A percentile compares a stretch with the other conserved stretches of the same genome.
Evolutionary conservation across 2,113 vertebrate species (phyloP).

Genomic region (Xyrauchen texanus): DNA sequence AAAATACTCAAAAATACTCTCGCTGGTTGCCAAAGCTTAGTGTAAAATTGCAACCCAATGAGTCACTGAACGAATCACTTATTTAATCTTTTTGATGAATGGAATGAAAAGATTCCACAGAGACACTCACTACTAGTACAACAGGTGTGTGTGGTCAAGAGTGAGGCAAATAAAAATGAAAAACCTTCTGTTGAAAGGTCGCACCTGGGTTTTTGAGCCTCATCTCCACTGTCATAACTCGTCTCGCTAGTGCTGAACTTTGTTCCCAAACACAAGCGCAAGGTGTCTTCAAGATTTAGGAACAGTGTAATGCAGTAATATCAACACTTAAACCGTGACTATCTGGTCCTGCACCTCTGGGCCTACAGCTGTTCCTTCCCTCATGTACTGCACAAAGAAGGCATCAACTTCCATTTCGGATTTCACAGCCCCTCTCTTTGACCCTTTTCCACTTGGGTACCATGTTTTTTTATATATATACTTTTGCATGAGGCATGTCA

Average conservation of each 20-base stretch:
- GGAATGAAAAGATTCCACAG: too few species aligned
- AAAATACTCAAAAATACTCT: too few species aligned
- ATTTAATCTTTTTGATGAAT: too few species aligned
- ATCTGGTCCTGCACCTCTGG: background rate
- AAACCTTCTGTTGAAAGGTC: too few species aligned
- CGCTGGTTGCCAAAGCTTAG: too few species aligned
- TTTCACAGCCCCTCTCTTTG: background rate
- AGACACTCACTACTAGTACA: too few species aligned
- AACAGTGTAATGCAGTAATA: conserved; percentile 1
- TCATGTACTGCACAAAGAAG: background rate
- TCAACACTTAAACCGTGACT: conserved; percentile 1
- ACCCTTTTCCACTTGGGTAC: background rate
- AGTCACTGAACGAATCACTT: too few species aligned
- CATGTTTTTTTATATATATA: background rate
- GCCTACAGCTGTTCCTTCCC: background rate
- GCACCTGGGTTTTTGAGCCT: background rate
- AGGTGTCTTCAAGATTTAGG: conserved; percentile 11
- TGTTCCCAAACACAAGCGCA: conserved; percentile 7
- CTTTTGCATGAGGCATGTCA: too few species aligned
- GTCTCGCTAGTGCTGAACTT: background rate
- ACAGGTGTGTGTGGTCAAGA: too few species aligned
- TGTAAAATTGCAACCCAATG: too few species aligned
- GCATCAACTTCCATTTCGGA: background rate
- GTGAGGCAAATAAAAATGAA: too few species aligned
- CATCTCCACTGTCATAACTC: background rate